Conservation (phyloP, 2,888 invertebrate genomes). For the Acanthoscelides obtectus region DNA sequence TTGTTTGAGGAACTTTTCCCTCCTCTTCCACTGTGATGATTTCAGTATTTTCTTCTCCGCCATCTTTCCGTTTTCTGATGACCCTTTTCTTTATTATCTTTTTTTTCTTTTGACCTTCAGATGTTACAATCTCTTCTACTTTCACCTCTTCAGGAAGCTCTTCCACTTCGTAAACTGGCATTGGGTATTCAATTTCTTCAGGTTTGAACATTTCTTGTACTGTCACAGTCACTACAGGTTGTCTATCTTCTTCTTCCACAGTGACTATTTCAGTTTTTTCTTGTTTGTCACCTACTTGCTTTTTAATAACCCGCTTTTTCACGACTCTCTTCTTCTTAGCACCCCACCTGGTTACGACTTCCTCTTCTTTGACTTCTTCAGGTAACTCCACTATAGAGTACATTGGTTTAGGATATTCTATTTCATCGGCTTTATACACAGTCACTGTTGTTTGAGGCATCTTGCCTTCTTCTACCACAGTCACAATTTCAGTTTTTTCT, state of each 20-base stretch:
- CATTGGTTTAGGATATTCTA: constrained; percentile 14
- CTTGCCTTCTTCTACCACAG: constrained; percentile 32
- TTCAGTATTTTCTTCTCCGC: constrained; percentile 41
- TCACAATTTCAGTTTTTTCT: constrained; percentile 43
- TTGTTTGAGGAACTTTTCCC: constrained; percentile 33
- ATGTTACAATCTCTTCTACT: constrained; percentile 32
- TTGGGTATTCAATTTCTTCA: constrained; percentile 17
- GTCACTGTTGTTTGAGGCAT: constrained; percentile 33
- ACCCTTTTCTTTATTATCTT: constrained; percentile 31
- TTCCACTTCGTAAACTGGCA: constrained; percentile 16
- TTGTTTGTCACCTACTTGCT: constrained; percentile 40
- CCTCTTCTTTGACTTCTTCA: constrained; percentile 39
- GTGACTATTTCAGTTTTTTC: constrained; percentile 42
- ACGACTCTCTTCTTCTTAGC: constrained; percentile 28
- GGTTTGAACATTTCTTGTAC: constrained; percentile 29
- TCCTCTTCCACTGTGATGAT: constrained; percentile 38
- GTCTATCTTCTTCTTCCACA: background rate
- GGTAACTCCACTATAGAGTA: constrained; percentile 35
- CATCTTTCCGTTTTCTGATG: constrained; percentile 37
- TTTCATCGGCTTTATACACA: constrained; percentile 27
- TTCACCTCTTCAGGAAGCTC: constrained; percentile 33
- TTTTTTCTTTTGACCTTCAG: constrained; percentile 33
- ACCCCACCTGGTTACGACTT: constrained; percentile 27
- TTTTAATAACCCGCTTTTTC: constrained; percentile 40
- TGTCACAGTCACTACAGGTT: constrained; percentile 18